Evolutionary conservation across 2,113 vertebrate species (phyloP).

Genomic region (Calyptomena viridis): DNA sequence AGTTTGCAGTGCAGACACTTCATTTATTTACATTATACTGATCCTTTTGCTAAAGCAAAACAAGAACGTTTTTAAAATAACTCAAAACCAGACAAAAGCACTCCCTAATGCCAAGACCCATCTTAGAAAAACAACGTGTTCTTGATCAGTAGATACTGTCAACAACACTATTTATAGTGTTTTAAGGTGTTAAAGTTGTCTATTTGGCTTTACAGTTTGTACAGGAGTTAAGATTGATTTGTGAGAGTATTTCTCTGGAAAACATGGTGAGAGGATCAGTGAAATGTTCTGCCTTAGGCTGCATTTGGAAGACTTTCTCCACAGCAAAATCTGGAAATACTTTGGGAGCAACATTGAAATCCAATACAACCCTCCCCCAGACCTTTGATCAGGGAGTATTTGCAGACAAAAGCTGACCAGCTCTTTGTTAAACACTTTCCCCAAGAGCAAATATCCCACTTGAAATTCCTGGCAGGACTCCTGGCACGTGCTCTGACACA

Average conservation of each 20-base stretch:
- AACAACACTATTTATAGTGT: accelerated
- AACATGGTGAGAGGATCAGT: background rate
- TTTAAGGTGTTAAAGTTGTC: background rate
- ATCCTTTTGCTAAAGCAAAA: background rate
- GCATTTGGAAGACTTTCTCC: background rate
- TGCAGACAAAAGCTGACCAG: background rate
- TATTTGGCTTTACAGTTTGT: background rate
- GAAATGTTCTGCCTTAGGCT: background rate
- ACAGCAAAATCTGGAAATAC: background rate
- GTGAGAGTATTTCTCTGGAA: background rate
- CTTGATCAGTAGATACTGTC: background rate
- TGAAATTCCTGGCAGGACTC: background rate
- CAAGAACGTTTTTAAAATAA: background rate
- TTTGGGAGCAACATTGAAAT: background rate
- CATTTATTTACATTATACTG: background rate
- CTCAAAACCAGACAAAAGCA: background rate
- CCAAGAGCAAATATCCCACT: background rate
- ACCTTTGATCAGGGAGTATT: background rate
- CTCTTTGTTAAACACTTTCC: background rate
- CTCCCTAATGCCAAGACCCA: background rate
- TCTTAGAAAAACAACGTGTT: background rate
- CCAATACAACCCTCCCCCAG: background rate
- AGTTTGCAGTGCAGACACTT: background rate
- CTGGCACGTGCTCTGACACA: background rate
- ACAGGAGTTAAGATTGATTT: background rate